Percentiles rank a stretch among this genome's conserved stretches.
Evolutionary conservation across 2,888 invertebrate genomes (phyloP).

Genomic region (Oligia fasciuncula): DNA sequence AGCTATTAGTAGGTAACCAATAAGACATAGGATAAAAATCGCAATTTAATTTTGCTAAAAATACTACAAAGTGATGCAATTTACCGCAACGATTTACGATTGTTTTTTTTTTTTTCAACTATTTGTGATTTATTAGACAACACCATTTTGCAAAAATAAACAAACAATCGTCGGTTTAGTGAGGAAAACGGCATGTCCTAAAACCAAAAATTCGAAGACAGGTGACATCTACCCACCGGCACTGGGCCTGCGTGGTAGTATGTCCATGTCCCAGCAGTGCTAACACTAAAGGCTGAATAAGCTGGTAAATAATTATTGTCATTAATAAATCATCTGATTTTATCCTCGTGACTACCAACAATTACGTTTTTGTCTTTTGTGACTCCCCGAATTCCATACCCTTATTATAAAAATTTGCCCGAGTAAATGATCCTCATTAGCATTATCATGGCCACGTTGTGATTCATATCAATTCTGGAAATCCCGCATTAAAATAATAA

Average conservation of each 20-base stretch:
- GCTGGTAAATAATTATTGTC: neutral
- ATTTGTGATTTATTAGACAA: too few species aligned
- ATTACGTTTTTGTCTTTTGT: conserved; percentile 45
- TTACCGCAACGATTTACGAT: neutral
- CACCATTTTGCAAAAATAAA: neutral
- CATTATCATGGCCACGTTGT: conserved; percentile 43
- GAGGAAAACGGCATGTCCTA: too few species aligned
- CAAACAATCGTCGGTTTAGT: neutral
- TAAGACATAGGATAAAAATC: neutral
- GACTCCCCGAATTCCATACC: conserved; percentile 34
- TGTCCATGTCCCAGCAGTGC: neutral
- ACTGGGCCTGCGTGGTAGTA: neutral
- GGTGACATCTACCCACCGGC: neutral
- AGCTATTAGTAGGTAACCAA: conserved; percentile 3
- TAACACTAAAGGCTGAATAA: too few species aligned
- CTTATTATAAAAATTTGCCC: conserved; percentile 58
- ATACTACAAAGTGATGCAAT: neutral
- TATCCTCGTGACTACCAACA: conserved; percentile 18
- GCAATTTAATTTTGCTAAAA: neutral
- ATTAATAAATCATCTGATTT: conserved; percentile 34
- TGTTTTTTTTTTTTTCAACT: neutral
- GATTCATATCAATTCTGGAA: conserved; percentile 65
- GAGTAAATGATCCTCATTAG: conserved; percentile 57
- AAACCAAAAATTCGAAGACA: neutral
- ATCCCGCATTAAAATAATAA: conserved; percentile 59